A percentile compares a stretch with the other conserved stretches of the same genome.
Evolutionary conservation across 2,888 invertebrate genomes (phyloP).

Genomic region (Muschampia plurimacula): DNA sequence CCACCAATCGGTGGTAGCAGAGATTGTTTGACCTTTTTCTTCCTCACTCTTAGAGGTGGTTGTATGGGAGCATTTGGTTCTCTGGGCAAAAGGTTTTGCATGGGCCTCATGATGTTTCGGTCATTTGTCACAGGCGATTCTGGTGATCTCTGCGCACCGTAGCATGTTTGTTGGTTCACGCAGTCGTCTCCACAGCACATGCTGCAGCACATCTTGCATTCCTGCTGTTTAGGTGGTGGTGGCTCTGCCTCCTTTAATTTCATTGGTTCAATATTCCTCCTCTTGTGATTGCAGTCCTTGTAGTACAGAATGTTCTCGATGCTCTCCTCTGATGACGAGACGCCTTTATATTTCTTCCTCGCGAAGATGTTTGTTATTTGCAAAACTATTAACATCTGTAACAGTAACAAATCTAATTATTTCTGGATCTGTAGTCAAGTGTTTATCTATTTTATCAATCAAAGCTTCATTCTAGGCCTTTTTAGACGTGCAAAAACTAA

Average conservation of each 20-base stretch:
- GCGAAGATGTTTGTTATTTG: constrained; percentile 54
- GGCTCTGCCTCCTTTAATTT: neutral
- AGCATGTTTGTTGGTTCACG: constrained; percentile 41
- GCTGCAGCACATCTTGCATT: constrained; percentile 70
- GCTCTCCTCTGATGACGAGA: constrained; percentile 67
- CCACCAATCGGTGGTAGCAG: constrained; percentile 50
- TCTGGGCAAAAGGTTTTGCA: constrained; percentile 35
- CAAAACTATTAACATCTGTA: constrained; percentile 62
- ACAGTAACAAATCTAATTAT: constrained; percentile 34
- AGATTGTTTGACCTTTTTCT: constrained; percentile 54
- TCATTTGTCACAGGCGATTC: constrained; percentile 10
- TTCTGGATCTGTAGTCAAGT: too few relatives aligned
- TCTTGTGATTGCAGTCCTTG: constrained; percentile 65
- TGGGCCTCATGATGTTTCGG: neutral
- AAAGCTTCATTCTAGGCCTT: too few relatives aligned
- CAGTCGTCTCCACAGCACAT: constrained; percentile 71
- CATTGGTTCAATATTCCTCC: constrained; percentile 38
- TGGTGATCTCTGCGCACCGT: constrained; percentile 46
- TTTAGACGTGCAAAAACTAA: too few relatives aligned
- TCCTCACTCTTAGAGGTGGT: constrained; percentile 49
- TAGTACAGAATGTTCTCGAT: constrained; percentile 76
- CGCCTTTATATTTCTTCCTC: constrained; percentile 50
- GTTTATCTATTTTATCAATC: too few relatives aligned
- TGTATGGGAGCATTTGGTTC: constrained; percentile 44
- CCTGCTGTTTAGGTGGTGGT: constrained; percentile 24